Conservation (phyloP, 2,797 vertebrate genomes). For the Gallinago stenura region DNA sequence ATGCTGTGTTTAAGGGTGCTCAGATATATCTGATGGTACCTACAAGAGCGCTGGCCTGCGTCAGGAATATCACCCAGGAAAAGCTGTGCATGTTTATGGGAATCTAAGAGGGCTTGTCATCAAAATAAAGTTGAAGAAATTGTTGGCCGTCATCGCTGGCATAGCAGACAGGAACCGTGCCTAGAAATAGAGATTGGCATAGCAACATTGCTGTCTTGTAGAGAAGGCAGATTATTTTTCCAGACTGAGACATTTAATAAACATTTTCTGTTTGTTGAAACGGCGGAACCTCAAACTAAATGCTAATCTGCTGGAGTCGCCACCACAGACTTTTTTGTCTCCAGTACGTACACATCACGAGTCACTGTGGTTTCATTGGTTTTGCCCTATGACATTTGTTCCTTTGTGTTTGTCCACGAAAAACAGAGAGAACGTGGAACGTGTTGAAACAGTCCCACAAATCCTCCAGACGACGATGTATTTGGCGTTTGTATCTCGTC, state of each 20-base stretch:
- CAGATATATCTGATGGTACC: too few relatives aligned
- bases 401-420: neutral
- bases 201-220: neutral
- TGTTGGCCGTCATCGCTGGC: neutral
- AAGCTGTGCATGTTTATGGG: rapidly evolving
- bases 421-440: neutral
- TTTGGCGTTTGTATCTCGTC: neutral
- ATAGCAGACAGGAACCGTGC: neutral
- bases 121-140: neutral
- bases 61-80: neutral
- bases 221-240: neutral
- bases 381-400: neutral
- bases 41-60: neutral
- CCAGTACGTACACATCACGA: neutral
- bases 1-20: neutral
- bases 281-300: neutral
- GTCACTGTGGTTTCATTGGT: neutral
- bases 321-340: neutral
- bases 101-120: neutral
- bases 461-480: neutral
- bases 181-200: conserved; percentile 48
- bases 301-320: rapidly evolving
- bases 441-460: neutral
- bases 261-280: conserved; percentile 17
- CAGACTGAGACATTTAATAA: neutral